Conservation (phyloP, 2,113 vertebrate species). For the Prolemur simus region DNA sequence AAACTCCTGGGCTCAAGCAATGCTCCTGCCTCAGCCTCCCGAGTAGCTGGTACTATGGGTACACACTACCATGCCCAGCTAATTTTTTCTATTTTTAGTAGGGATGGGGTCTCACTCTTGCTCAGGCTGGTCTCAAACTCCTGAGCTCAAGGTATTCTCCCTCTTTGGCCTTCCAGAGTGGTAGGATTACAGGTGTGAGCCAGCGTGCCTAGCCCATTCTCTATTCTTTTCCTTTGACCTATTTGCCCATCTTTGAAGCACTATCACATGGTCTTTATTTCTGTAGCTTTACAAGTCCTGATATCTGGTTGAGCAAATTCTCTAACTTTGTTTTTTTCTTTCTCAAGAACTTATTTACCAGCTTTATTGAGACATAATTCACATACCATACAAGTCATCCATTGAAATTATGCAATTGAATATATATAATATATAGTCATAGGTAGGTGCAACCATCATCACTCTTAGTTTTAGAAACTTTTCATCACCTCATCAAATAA, state of each 20-base stretch:
- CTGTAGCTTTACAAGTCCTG: not conserved
- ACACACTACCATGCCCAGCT: no score
- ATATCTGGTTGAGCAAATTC: not conserved
- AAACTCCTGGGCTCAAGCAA: no score
- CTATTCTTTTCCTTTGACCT: not conserved
- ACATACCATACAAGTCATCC: not conserved
- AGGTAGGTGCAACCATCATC: not conserved
- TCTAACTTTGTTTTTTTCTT: not conserved
- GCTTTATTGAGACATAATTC: not conserved
- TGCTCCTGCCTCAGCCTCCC: no score
- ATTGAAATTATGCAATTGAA: not conserved
- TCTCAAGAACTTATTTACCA: not conserved
- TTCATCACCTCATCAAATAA: not conserved
- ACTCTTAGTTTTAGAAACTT: not conserved
- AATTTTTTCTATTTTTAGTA: no score
- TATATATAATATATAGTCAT: not conserved
- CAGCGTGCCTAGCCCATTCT: not conserved
- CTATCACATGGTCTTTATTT: not conserved
- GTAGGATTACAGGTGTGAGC: no score
- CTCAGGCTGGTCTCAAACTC: no score
- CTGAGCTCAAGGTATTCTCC: no score
- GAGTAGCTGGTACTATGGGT: no score
- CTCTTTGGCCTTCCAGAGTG: no score
- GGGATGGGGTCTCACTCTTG: no score
- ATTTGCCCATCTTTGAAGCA: not conserved